Evolutionary conservation across 2,888 invertebrate species (phyloP).

Genomic region (Lasioglossum marginatum): DNA sequence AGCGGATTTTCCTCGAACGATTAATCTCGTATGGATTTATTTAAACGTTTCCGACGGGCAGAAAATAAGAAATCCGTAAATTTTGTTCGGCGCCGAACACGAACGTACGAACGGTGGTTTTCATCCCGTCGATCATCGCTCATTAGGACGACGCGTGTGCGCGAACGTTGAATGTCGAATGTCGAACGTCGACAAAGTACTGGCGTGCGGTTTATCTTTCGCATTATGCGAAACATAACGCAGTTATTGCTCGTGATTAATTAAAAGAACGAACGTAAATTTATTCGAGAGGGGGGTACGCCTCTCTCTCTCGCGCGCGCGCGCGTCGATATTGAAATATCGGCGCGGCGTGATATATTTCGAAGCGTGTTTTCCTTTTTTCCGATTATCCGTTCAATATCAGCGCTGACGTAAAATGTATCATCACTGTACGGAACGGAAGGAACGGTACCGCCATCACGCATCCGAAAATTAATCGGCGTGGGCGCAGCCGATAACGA

Average conservation of each 20-base stretch:
- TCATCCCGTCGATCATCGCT: conserved; percentile 1
- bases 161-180: not conserved
- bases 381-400: conserved; percentile 72
- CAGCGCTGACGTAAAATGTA: conserved; percentile 74
- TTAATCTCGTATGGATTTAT: not conserved
- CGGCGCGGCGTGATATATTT: conserved; percentile 60
- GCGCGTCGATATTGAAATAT: conserved; percentile 60
- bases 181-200: conserved; percentile 14
- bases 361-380: conserved; percentile 64
- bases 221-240: conserved; percentile 39
- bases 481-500: conserved; percentile 80
- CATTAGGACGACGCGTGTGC: conserved; percentile 2
- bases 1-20: not conserved
- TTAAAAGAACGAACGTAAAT: conserved; percentile 51
- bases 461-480: conserved; percentile 80
- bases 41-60: not conserved
- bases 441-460: conserved; percentile 74
- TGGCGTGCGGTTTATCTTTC: conserved; percentile 30
- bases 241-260: conserved; percentile 48
- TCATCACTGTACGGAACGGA: conserved; percentile 68
- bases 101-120: not conserved
- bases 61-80: not conserved
- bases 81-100: not conserved
- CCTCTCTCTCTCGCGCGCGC: not conserved
- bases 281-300: conserved; percentile 19